Evolutionary conservation across 2,888 invertebrate species (phyloP), one percentile per base, ranked within the genome.

Genomic region (Calliphora vomitoria): DNA sequence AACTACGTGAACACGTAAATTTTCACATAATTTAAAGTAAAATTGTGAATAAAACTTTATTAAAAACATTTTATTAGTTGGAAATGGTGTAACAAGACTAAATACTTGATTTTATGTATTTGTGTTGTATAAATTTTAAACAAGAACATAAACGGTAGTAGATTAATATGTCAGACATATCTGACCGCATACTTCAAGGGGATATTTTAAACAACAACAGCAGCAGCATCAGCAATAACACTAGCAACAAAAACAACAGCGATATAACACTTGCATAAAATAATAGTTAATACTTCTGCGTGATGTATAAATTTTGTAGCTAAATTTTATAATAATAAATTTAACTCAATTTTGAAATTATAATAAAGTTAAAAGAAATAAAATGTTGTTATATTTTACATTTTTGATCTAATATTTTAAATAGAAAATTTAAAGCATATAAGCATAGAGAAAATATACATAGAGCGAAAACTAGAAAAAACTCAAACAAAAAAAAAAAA

Each of bases 111-210:
- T 35, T 71, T 55, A 71, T 35, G 18, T 18, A 53, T 71, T 71
- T 75, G 15, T 64, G 20, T 50, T 50, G 18, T 50, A 44, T 44
- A 55, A 18, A 60, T 53, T 64, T 60, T 64, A 55, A 76, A 50
- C 68, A 47, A 47, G 25, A 78, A 53, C 18, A 44, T 71, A 78
- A 78, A 78, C 71, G 78, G 5, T 71, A 76, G 71, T 83, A 72
- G 83, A 83, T 83, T 78, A 83, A 72, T 78, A 83, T 72, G 83
- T 83, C 83, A 72, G 78, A 78, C 64, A 71, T 71, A 64, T 64
- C 71, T 83, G 78, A 83, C 78, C 83, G 64, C 78, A 71, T 64
- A 71, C 64, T 82, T 75, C 35, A 68, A 74, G 44, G 68, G 68
- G 38, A 64, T 76, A 44, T 47, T 62, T 75, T 13, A 41, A 47